Base-by-base conservation (phyloP, 2,797 vertebrate species). In the Macropodus opercularis region DNA sequence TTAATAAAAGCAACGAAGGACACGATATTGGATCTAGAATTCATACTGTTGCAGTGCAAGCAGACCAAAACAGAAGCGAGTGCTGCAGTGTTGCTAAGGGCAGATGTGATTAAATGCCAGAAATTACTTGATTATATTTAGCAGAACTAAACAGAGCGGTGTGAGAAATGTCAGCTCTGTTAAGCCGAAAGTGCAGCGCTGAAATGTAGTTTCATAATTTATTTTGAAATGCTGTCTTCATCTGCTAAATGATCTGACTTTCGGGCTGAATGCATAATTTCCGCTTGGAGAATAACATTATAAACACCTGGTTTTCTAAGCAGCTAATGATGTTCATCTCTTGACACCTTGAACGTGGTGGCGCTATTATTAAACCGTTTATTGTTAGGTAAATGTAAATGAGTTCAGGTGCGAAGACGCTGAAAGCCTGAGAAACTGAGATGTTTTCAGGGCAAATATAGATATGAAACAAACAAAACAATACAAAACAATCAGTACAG, bases 41-140 rank as follows among this genome's bases (percentile, higher is more conserved):
- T n/a, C 31, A 47, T 13, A 34, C 12, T 31, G 2, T 11, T 9
- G 13, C 18, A 34, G 17, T 49, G 44, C 36, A 73, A 61, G 46
- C 31, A 13, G 24, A 53, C 24, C 17, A 66, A 43, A 57, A 34
- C 26, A 10, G 24, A 23, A 9, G 39, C 39, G 15, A 11, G 10
- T 29, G 27, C n/a, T 46, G 26, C 14, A 17, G 4, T 6, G 13
- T 18, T 55, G 52, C 51, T 64, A 2, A 12, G 56, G 49, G 63
- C 68, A 39, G 32, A 61, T 56, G 24, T 60, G 68, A 63, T 44
- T 48, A 69, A 69, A 81, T 69, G 57, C 19, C 52, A 64, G 26
- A 46, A 23, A 46, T 26, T 4, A 27, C 29, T 26, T 43, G 4
- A 10, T 59, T 69, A 36, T 17, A 35, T 63, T 42, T 32, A 44